Evolutionary conservation across 2,888 invertebrate species (phyloP).

Genomic region (Rotaria macrura): DNA sequence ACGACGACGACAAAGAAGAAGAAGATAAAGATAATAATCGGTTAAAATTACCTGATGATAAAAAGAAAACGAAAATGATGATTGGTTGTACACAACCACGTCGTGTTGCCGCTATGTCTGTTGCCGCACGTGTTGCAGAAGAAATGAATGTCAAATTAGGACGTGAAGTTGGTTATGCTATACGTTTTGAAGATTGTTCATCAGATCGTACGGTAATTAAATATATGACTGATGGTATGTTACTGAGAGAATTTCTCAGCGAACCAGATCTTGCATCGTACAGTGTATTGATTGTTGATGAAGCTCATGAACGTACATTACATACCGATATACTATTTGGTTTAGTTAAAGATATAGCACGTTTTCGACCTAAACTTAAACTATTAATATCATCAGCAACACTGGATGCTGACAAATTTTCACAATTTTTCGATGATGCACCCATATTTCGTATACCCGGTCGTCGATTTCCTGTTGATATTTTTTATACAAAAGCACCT

Average conservation of each 20-base stretch:
- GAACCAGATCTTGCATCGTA: conserved; percentile 80
- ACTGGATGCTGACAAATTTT: conserved; percentile 92
- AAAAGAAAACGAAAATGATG: conserved; percentile 56
- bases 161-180: conserved; percentile 60
- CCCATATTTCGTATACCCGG: conserved; percentile 95
- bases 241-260: conserved; percentile 87
- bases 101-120: conserved; percentile 98
- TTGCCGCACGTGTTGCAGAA: conserved; percentile 89
- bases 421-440: conserved; percentile 92
- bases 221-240: conserved; percentile 98
- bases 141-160: conserved; percentile 94
- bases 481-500: conserved; percentile 96
- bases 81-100: conserved; percentile 95
- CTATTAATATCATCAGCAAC: conserved; percentile 94
- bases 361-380: conserved; percentile 80
- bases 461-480: conserved; percentile 89
- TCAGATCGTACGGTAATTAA: conserved; percentile 89
- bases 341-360: conserved; percentile 77
- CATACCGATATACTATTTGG: conserved; percentile 97
- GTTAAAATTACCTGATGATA: neutral
- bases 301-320: conserved; percentile 93
- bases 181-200: conserved; percentile 97
- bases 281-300: conserved; percentile 96
- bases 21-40: neutral
- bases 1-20: neutral